Evolutionary conservation across 2,888 invertebrate genomes (phyloP).

Genomic region (Xanthia togata): DNA sequence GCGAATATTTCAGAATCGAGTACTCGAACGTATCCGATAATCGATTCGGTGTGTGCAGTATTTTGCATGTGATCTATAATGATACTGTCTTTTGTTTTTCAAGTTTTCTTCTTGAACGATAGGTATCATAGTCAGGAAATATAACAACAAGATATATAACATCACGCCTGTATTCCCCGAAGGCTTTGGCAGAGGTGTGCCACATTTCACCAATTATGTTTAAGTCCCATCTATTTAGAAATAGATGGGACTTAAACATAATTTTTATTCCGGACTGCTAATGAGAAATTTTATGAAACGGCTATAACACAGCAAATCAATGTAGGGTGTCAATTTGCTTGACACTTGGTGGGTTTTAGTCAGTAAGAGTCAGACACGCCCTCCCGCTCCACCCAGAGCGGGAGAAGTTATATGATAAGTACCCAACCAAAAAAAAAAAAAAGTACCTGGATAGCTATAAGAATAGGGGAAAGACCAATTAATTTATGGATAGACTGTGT

Average conservation of each 20-base stretch:
- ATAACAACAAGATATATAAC: too few relatives aligned
- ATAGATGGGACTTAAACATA: too few relatives aligned
- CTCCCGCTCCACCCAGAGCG: too few relatives aligned
- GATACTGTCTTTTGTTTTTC: background rate
- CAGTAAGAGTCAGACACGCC: too few relatives aligned
- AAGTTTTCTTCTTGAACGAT: background rate
- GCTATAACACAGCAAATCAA: background rate
- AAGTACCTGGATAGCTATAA: background rate
- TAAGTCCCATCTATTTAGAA: too few relatives aligned
- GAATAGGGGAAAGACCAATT: background rate
- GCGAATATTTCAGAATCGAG: constrained; percentile 56
- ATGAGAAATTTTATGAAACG: too few relatives aligned
- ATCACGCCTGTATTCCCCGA: too few relatives aligned
- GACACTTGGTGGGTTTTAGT: background rate
- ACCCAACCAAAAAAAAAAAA: too few relatives aligned
- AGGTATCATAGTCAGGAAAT: background rate
- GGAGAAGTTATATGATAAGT: too few relatives aligned
- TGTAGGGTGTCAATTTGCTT: background rate
- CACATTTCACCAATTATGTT: too few relatives aligned
- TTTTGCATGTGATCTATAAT: constrained; percentile 39
- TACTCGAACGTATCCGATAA: constrained; percentile 44
- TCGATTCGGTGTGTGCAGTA: constrained; percentile 44
- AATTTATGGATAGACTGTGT: background rate
- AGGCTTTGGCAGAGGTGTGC: too few relatives aligned
- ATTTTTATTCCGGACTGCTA: too few relatives aligned